Percentiles rank a stretch among this genome's conserved stretches.
These are phyloP conservation scores for Morpho achilles DNA, from an alignment of 2,888 invertebrate genomes.

Conservation along the genomic window DNA sequence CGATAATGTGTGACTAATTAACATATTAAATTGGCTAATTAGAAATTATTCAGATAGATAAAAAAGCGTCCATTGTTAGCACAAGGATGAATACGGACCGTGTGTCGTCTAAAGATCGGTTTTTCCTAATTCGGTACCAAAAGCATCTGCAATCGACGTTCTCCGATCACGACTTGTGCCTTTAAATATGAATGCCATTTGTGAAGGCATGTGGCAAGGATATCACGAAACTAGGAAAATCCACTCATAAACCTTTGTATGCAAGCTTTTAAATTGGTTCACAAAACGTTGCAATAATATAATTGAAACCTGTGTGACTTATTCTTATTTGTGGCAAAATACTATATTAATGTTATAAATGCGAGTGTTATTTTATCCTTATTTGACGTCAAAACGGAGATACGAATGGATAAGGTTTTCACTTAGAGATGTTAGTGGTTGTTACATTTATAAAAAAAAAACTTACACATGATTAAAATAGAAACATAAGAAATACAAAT, in stretches of 20 bases:
- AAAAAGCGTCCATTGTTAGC: conserved; percentile 18
- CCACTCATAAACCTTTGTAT: conserved; percentile 54
- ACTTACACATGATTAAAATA: no score
- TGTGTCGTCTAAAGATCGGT: conserved; percentile 38
- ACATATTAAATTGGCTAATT: neutral
- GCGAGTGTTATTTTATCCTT: conserved; percentile 7
- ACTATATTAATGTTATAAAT: neutral
- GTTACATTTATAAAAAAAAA: no score
- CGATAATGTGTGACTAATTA: neutral
- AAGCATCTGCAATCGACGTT: conserved; percentile 47
- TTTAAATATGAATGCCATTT: conserved; percentile 71
- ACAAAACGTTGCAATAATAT: neutral
- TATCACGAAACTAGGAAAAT: conserved; percentile 68
- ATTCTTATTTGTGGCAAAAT: neutral
- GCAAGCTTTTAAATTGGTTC: conserved; percentile 32
- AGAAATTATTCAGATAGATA: neutral
- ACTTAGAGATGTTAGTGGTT: no score
- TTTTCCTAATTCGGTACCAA: conserved; percentile 57
- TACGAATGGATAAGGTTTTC: no score
- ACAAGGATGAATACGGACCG: conserved; percentile 30
- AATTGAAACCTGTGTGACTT: neutral
- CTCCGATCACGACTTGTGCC: conserved; percentile 67
- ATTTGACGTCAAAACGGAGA: no score
- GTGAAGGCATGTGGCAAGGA: conserved; percentile 56
- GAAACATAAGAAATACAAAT: no score